Evolutionary conservation across 2,113 vertebrate genomes (phyloP).

Genomic region (Girardinichthys multiradiatus): DNA sequence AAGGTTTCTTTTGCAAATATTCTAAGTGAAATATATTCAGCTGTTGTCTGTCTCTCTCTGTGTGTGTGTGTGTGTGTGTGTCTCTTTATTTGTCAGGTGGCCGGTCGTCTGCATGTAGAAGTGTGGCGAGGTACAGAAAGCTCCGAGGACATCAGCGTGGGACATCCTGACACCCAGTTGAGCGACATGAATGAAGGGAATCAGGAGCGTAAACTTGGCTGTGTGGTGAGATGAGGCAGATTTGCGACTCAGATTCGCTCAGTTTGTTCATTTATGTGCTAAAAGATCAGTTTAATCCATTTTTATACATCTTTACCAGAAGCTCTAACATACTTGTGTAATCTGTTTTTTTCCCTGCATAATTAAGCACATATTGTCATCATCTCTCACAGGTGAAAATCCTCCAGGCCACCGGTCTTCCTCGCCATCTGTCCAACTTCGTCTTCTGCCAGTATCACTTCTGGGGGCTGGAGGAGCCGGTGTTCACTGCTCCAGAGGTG

Average conservation of each 20-base stretch:
- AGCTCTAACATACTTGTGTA: not conserved
- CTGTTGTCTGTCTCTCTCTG: too few relatives aligned
- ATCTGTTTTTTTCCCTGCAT: not conserved
- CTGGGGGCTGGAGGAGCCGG: constrained; percentile 88
- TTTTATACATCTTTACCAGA: too few relatives aligned
- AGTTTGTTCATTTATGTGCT: too few relatives aligned
- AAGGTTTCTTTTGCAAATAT: not conserved
- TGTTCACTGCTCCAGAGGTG: constrained; percentile 87
- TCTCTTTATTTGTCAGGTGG: constrained; percentile 79
- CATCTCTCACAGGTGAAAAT: constrained; percentile 86
- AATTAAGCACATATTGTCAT: not conserved
- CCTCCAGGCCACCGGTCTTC: constrained; percentile 92
- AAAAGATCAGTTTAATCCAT: too few relatives aligned
- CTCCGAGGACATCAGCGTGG: constrained; percentile 73
- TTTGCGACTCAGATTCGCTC: not conserved
- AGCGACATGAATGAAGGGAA: constrained; percentile 74
- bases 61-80: too few relatives aligned
- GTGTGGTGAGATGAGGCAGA: constrained; percentile 84
- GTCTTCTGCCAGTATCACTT: constrained; percentile 96
- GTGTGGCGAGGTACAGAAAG: constrained; percentile 86
- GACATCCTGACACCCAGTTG: constrained; percentile 60
- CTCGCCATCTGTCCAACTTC: constrained; percentile 92
- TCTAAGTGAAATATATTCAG: not conserved
- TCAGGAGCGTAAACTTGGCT: constrained; percentile 86
- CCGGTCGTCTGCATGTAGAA: constrained; percentile 90